phyloP scores from a whole-genome alignment of 2,888 invertebrate genomes.

The Caenorhabditis sp. region DNA sequence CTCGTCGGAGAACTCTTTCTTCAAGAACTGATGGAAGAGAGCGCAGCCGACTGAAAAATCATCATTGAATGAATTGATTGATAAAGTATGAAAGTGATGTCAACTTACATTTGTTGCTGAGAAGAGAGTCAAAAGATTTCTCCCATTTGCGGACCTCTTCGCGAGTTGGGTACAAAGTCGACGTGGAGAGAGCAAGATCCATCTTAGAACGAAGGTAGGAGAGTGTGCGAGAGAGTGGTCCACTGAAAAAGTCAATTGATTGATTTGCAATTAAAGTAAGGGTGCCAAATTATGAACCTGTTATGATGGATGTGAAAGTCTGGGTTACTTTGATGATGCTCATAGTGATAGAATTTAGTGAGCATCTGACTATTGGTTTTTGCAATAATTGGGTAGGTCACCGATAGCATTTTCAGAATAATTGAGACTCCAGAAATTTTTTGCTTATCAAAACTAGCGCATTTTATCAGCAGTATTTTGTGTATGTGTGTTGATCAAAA shows the following conservation, averaged over 20 bases:
- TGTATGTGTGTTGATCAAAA: constrained; percentile 54
- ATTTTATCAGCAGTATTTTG: constrained; percentile 37
- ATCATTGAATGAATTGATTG: constrained; percentile 5
- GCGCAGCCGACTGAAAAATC: constrained; percentile 75
- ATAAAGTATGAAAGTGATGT: constrained; percentile 25
- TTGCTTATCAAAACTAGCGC: constrained; percentile 41
- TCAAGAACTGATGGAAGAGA: constrained; percentile 79
- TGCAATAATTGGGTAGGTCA: constrained; percentile 55
- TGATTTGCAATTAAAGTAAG: background rate
- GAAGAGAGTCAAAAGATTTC: constrained; percentile 76
- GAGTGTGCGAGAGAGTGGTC: constrained; percentile 78
- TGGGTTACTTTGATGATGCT: constrained; percentile 23
- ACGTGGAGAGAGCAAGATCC: constrained; percentile 75
- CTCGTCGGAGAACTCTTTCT: constrained; percentile 79
- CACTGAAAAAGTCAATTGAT: constrained; percentile 70
- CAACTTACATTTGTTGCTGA: constrained; percentile 79
- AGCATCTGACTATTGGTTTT: constrained; percentile 46
- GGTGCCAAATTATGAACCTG: constrained; percentile 38
- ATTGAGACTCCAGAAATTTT: constrained; percentile 54
- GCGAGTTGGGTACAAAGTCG: constrained; percentile 75
- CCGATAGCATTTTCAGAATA: constrained; percentile 53
- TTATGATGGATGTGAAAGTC: constrained; percentile 5
- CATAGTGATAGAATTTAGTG: constrained; percentile 20
- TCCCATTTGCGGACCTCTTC: constrained; percentile 81
- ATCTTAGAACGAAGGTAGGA: constrained; percentile 77